Evolutionary conservation across 2,113 vertebrate genomes (phyloP), one percentile per base, ranked within the genome.

Genomic region (Antigone vipio): DNA sequence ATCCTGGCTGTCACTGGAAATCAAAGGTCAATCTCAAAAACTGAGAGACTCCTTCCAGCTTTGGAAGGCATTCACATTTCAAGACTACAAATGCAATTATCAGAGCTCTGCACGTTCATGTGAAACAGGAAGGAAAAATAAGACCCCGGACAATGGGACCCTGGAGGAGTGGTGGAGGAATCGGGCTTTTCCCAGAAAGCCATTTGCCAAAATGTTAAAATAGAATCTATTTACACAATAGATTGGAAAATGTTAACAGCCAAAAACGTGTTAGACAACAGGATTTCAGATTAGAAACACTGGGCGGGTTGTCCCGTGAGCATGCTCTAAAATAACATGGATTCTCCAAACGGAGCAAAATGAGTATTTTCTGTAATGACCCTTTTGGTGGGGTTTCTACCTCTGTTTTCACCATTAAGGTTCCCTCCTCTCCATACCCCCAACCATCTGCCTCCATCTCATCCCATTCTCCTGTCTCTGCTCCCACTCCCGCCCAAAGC

Each of bases 1-100:
- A 93, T 94, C 84, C 92, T 95, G 86, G 88, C 86, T 96, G 96
- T 94, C 96, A 89, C 12, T 85, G 64, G 93, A 93, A 94, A 96
- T 84, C 83, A 86, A 91, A 96, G 92, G 92, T 95, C 92, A 94
- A 26, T 68, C 93, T 95, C 90, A 81, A 91, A 97, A 95, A 56
- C 40, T 20, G 24, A 91, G 80, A 88, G 79, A 78, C 40, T 86
- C 58, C 68, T 96, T 94, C 58, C 64, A 94, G 79, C 82, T 88
- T 92, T 92, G 88, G 85, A 96, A 97, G 47, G 72, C 49, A 72
- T 84, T 93, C 80, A 60, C 13, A 18, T 92, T 86, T 95, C 88
- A 89, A 72, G 80, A 96, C 73, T 89, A 93, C 69, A 93, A 91
- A 95, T 75, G 66, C 64, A 75, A 93, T 93, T 95, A 88, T 95